Evolutionary conservation across 2,797 vertebrate genomes (phyloP), one percentile per base, ranked within the genome.

Genomic region (Siniperca obscura): DNA sequence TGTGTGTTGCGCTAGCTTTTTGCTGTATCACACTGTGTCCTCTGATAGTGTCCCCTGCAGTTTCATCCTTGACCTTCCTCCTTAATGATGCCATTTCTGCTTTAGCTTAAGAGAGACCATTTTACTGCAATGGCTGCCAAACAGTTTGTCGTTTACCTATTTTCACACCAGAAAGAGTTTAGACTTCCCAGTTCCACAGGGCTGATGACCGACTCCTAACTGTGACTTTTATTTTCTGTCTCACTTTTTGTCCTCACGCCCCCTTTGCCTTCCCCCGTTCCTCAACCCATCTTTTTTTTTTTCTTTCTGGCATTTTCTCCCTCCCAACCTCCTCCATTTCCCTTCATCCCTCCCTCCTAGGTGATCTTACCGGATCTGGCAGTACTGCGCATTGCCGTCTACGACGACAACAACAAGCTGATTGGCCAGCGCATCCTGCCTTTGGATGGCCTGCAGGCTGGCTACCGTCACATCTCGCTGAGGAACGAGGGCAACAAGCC

Each of bases 401-500:
- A 99, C 30, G 98, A 99, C 36, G 98, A 99, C 95, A 99, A 98
- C 94, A 99, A 98, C 87, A 98, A 96, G 89, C 94, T 99, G 87
- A 99, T 99, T 70, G 98, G 98, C 42, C 98, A 99, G 94, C 96
- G 98, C 78, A 97, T 99, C 90, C 96, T 99, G 50, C 98, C 98
- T 0, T 94, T 99, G 88, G 98, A 99, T 44, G 98, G 98, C 53
- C 97, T 99, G 70, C 98, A 99, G 88, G 98, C 98, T 0, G 98
- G 98, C 50, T 99, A 99, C 91, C 94, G 98, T 66, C 98, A 99
- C 95, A 99, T 99, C 91, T 99, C 98, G 21, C 96, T 99, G 82
- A 95, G 98, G 76, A 99, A 99, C 11, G 98, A 99, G 86, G 98
- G 98, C 88, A 99, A 99, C 95, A 99, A 99, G 78, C 98, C 98